phyloP scores from a whole-genome alignment of 2,113 vertebrate genomes.

The Reinhardtius hippoglossoides region DNA sequence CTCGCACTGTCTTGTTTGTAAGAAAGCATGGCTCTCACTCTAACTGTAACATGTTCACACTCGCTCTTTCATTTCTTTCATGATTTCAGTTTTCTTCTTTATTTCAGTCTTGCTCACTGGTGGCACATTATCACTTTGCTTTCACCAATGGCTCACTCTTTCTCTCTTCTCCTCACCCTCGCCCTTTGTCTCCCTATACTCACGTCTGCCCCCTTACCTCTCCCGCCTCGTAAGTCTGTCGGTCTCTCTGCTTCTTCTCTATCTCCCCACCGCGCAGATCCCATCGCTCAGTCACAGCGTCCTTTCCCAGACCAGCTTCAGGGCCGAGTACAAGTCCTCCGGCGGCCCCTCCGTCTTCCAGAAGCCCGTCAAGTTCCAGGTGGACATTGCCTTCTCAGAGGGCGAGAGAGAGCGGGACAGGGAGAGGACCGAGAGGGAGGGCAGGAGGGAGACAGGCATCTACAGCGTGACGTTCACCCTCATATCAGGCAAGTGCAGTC shows the following conservation, averaged over 20 bases:
- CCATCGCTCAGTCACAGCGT: conserved; percentile 96
- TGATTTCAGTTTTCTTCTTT: conserved; percentile 57
- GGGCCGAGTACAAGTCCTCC: conserved; percentile 93
- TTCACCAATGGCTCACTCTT: conserved; percentile 76
- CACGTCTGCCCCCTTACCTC: conserved; percentile 68
- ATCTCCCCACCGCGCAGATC: conserved; percentile 81
- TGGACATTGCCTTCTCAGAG: conserved; percentile 93
- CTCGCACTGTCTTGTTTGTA: conserved; percentile 34
- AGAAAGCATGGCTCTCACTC: conserved; percentile 60
- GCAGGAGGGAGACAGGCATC: conserved; percentile 87
- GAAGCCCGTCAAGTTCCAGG: conserved; percentile 94
- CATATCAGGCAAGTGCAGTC: conserved; percentile 85
- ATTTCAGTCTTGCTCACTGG: conserved; percentile 61
- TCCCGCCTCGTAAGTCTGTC: conserved; percentile 76
- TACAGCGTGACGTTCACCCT: conserved; percentile 94
- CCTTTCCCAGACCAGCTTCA: conserved; percentile 93
- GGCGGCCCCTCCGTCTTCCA: conserved; percentile 94
- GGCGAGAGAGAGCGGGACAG: conserved; percentile 86
- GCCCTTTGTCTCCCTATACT: conserved; percentile 77
- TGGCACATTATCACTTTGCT: conserved; percentile 66
- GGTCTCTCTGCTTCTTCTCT: conserved; percentile 78
- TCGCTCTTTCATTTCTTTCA: conserved; percentile 58
- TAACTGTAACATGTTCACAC: conserved; percentile 28
- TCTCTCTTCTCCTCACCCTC: conserved; percentile 78
- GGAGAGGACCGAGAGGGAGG: conserved; percentile 83